phyloP scores from a whole-genome alignment of 1,140 invertebrate genomes.

The Drosophila mauritiana region DNA sequence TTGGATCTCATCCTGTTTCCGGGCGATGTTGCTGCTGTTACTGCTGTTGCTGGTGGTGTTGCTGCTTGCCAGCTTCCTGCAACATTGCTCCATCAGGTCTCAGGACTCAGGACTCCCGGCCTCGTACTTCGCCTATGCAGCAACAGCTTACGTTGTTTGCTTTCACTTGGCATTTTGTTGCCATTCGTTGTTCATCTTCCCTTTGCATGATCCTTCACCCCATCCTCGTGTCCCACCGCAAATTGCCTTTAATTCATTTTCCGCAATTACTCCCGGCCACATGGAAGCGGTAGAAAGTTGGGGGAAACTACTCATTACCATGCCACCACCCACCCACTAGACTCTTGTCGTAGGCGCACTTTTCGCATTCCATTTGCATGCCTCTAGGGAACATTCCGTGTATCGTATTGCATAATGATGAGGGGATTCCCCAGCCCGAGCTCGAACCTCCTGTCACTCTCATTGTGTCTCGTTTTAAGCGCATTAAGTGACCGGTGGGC shows the following conservation, averaged over 20 bases:
- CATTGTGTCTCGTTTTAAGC: constrained; percentile 59
- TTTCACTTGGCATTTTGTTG: constrained; percentile 59
- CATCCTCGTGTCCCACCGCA: constrained; percentile 34
- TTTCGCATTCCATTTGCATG: constrained; percentile 71
- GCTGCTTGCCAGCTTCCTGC: constrained; percentile 48
- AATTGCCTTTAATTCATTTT: constrained; percentile 79
- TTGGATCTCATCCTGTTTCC: constrained; percentile 42
- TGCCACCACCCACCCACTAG: constrained; percentile 17
- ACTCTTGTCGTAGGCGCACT: constrained; percentile 51
- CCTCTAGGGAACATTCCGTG: constrained; percentile 48
- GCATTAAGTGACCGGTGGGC: constrained; percentile 57
- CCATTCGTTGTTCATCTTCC: constrained; percentile 19
- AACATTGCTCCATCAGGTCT: constrained; percentile 41
- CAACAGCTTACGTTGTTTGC: constrained; percentile 71
- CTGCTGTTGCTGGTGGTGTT: constrained; percentile 29
- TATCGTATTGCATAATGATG: constrained; percentile 69
- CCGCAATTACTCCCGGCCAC: constrained; percentile 67
- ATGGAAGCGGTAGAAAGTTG: constrained; percentile 1
- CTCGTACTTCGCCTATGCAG: constrained; percentile 8
- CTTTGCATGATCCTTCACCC: neutral
- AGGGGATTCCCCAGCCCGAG: constrained; percentile 10
- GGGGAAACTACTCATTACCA: constrained; percentile 56
- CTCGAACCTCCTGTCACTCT: constrained; percentile 7
- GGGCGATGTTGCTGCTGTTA: constrained; percentile 29
- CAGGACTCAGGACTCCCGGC: constrained; percentile 5